Evolutionary conservation across 2,797 vertebrate genomes (phyloP).

Genomic region (Botia almorhae): DNA sequence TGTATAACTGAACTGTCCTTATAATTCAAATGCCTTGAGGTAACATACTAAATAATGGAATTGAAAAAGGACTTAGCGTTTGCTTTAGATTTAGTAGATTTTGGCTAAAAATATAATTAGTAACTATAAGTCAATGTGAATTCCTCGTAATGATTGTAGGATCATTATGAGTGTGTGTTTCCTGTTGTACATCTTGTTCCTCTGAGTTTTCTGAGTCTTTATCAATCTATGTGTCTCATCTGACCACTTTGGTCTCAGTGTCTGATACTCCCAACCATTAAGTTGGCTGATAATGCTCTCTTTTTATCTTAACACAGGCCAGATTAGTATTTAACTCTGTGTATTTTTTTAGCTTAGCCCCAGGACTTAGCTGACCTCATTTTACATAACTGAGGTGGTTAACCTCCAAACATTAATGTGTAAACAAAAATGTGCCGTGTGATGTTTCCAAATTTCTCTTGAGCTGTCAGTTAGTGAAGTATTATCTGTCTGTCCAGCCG

Average conservation of each 20-base stretch:
- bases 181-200: constrained; percentile 48
- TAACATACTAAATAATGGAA: too few relatives aligned
- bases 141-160: not conserved
- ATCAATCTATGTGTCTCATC: constrained; percentile 59
- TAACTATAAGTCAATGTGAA: not conserved
- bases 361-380: not conserved
- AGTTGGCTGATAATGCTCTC: constrained; percentile 46
- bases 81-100: too few relatives aligned
- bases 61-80: too few relatives aligned
- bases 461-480: not conserved
- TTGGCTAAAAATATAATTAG: too few relatives aligned
- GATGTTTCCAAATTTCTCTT: not conserved
- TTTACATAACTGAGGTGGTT: constrained; percentile 1
- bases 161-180: constrained; percentile 37
- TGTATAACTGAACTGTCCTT: too few relatives aligned
- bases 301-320: constrained; percentile 36
- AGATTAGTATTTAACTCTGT: constrained; percentile 25
- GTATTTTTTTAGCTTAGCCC: constrained; percentile 22
- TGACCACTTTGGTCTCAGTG: constrained; percentile 66
- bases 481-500: not conserved
- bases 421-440: not conserved
- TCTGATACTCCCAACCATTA: constrained; percentile 79
- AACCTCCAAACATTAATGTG: not conserved
- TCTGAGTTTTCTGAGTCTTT: constrained; percentile 30
- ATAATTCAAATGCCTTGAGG: too few relatives aligned